A percentile compares a stretch with the other conserved stretches of the same genome.
Evolutionary conservation across 2,797 vertebrate genomes (phyloP).

Genomic region (Sciurus vulgaris): DNA sequence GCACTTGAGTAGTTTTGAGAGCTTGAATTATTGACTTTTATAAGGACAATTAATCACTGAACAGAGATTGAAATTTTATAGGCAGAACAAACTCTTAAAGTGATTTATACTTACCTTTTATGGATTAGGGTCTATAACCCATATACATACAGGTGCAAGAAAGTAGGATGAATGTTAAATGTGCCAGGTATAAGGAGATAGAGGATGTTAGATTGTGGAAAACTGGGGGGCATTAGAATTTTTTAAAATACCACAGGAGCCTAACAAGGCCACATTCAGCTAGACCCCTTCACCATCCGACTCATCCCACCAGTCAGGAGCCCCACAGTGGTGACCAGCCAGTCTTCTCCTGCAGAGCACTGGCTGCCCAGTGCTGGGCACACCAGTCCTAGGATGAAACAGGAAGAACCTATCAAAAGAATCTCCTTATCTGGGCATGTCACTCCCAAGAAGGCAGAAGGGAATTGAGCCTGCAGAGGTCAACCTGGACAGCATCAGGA

Average conservation of each 20-base stretch:
- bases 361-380: neutral
- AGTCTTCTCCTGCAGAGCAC: neutral
- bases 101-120: neutral
- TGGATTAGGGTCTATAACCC: neutral
- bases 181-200: neutral
- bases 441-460: neutral
- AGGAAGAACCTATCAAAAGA: constrained; percentile 33
- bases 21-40: neutral
- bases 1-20: neutral
- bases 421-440: neutral
- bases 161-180: neutral
- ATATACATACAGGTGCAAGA: neutral
- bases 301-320: neutral
- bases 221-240: neutral
- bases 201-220: neutral
- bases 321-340: neutral
- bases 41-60: neutral
- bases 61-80: neutral
- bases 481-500: neutral
- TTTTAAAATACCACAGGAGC: neutral
- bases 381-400: neutral
- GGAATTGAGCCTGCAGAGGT: neutral
- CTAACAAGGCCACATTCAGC: neutral
- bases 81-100: neutral
- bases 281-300: neutral